phyloP scores from a whole-genome alignment of 2,888 invertebrate genomes.

The Melipona bicolor region DNA sequence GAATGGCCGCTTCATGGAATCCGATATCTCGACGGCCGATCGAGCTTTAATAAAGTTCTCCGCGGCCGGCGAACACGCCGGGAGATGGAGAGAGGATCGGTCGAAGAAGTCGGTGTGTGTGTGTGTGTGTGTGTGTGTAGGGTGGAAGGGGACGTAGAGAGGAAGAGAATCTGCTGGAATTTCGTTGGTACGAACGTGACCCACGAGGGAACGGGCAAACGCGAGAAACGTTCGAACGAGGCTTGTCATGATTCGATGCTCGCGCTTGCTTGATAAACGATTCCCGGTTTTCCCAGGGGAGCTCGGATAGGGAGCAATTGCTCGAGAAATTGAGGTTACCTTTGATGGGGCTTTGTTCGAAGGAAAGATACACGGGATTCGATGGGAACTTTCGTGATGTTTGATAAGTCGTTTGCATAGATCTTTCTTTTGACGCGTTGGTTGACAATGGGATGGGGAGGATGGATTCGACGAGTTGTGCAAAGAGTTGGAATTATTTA shows the following conservation, averaged over 20 bases:
- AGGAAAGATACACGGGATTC: neutral
- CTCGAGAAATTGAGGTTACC: neutral
- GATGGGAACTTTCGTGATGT: neutral
- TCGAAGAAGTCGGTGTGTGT: too few relatives aligned
- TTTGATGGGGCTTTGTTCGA: neutral
- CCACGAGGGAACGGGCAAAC: slow-evolving; percentile 18
- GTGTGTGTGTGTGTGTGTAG: too few relatives aligned
- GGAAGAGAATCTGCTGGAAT: slow-evolving; percentile 67
- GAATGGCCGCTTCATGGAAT: slow-evolving; percentile 74
- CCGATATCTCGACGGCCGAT: slow-evolving; percentile 77
- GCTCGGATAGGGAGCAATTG: slow-evolving; percentile 19
- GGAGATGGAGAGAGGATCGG: neutral
- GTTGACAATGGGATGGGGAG: neutral
- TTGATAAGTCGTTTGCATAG: too few relatives aligned
- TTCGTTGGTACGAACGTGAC: slow-evolving; percentile 66
- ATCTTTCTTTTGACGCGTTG: neutral
- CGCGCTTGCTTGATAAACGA: slow-evolving; percentile 21
- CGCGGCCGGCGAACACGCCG: slow-evolving; percentile 19
- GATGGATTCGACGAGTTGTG: neutral
- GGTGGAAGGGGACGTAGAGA: neutral
- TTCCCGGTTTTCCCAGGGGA: neutral
- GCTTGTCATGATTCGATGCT: slow-evolving; percentile 23
- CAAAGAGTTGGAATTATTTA: neutral
- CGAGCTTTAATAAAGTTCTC: slow-evolving; percentile 80
- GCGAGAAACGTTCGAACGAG: slow-evolving; percentile 9